Evolutionary conservation across 2,888 invertebrate species (phyloP).

Genomic region (Neoitamus cyanurus): DNA sequence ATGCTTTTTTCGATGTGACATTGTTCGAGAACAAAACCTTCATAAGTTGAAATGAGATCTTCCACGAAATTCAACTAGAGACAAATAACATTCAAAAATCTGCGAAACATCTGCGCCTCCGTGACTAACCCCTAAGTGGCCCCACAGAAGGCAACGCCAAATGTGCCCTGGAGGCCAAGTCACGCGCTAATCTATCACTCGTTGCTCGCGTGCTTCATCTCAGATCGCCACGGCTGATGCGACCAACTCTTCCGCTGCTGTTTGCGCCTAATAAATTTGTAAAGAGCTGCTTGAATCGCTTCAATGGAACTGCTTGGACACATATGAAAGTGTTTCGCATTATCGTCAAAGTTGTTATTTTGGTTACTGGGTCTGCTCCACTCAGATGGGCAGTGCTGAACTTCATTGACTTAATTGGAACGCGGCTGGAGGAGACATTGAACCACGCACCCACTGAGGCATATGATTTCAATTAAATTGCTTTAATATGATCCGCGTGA

Average conservation of each 20-base stretch:
- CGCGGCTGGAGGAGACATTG: background rate
- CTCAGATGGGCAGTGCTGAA: background rate
- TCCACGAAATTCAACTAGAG: background rate
- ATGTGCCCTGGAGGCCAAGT: background rate
- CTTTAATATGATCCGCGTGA: background rate
- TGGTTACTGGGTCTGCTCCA: background rate
- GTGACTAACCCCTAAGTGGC: background rate
- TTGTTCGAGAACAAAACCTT: too few species aligned
- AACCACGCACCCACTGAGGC: background rate
- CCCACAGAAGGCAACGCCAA: background rate
- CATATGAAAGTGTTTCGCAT: background rate
- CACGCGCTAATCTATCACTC: constrained; percentile 7
- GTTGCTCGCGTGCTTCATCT: background rate
- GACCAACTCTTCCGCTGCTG: background rate
- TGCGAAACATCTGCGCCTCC: background rate
- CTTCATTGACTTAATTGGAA: background rate
- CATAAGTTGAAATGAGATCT: background rate
- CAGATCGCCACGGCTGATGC: background rate
- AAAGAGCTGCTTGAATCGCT: background rate
- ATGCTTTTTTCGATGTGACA: too few species aligned
- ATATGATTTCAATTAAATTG: background rate
- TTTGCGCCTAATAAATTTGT: background rate
- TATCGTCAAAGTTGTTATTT: background rate
- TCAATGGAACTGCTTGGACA: background rate
- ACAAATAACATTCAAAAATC: background rate